Evolutionary conservation across 1,140 invertebrate species (phyloP), one percentile per base, ranked within the genome.

Genomic region (Ceratosolen fusciceps): DNA sequence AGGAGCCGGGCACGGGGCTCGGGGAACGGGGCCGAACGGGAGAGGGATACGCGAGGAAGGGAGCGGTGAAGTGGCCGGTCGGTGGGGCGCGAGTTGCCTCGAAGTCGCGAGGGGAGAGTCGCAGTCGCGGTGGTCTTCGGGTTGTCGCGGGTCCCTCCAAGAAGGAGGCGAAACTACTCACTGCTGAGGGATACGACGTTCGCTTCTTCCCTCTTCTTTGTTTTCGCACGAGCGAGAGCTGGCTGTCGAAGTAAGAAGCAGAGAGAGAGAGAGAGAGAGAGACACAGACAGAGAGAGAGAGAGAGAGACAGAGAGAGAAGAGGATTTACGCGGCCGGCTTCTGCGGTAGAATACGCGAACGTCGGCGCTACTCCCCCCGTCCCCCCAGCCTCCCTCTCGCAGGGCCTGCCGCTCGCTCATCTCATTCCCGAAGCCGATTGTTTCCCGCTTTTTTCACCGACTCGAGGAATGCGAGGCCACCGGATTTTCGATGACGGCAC

Each of bases 91-190:
- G 68, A 43, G 37, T 0, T 52, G 8, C 31, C 71, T 26, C 62
- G 52, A 5, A 24, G 65, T 1, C 24, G 34, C 34, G 14, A 68
- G 19, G 8, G 43, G 34, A 24, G 49, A 52, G 34, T 12, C 14
- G 47, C 77, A 8, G 19, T 26, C 52, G 77, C 29, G 77, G 58
- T 74, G 77, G 76, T 72, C 67, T n/a, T 39, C 29, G 62, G 47
- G 47, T 29, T 10, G 67, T 47, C 49, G 76, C 67, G 54, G 19
- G 67, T 65, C 58, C 65, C 68, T 56, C 72, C 68, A 43, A 79
- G 70, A 52, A 43, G 9, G 77, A 71, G 54, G 26, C 65, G 49
- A 54, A n/a, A n/a, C n/a, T n/a, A n/a, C n/a, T n/a, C n/a, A n/a
- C n/a, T n/a, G n/a, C n/a, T n/a, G n/a, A n/a, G n/a, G n/a, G n/a